A percentile compares a stretch with the other conserved stretches of the same genome.
Conservation (phyloP, 2,797 vertebrate genomes). For the Kryptolebias ocellatus region DNA sequence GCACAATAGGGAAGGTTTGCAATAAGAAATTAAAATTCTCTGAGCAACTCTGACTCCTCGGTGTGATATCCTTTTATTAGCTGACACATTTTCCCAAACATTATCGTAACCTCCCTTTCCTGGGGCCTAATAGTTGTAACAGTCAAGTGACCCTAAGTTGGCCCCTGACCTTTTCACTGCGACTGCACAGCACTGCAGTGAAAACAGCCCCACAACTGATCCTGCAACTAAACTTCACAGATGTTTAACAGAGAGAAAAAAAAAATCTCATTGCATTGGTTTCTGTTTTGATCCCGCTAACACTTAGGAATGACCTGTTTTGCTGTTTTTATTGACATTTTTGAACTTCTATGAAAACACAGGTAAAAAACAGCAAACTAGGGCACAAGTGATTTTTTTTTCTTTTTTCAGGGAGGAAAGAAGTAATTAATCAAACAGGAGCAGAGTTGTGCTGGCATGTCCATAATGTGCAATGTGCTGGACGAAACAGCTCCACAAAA, state of each 20-base stretch:
- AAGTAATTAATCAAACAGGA: constrained; percentile 63
- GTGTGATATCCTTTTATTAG: constrained; percentile 6
- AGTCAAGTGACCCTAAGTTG: constrained; percentile 87
- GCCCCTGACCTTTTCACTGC: constrained; percentile 87
- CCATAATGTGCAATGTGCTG: constrained; percentile 68
- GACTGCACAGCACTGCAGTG: constrained; percentile 48
- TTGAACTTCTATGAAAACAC: not conserved
- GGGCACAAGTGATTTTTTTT: constrained; percentile 1
- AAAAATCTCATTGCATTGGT: constrained; percentile 34
- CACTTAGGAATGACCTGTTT: not conserved
- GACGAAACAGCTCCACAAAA: constrained; percentile 66
- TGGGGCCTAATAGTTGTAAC: constrained; percentile 79
- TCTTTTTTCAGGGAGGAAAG: constrained; percentile 27
- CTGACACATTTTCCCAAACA: constrained; percentile 77
- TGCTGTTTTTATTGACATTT: not conserved
- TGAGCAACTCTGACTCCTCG: not conserved
- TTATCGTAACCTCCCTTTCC: constrained; percentile 82
- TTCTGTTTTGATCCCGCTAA: constrained; percentile 8
- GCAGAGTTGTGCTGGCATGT: constrained; percentile 53
- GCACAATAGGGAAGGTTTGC: too few relatives aligned
- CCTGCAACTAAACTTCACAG: constrained; percentile 59
- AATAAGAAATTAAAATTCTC: not conserved
- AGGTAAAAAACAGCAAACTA: not conserved
- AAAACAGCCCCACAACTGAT: constrained; percentile 49
- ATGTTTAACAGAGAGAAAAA: constrained; percentile 47